These are phyloP conservation scores for Otus sunia DNA, from an alignment of 2,113 vertebrate genomes.

Conservation along the genomic window DNA sequence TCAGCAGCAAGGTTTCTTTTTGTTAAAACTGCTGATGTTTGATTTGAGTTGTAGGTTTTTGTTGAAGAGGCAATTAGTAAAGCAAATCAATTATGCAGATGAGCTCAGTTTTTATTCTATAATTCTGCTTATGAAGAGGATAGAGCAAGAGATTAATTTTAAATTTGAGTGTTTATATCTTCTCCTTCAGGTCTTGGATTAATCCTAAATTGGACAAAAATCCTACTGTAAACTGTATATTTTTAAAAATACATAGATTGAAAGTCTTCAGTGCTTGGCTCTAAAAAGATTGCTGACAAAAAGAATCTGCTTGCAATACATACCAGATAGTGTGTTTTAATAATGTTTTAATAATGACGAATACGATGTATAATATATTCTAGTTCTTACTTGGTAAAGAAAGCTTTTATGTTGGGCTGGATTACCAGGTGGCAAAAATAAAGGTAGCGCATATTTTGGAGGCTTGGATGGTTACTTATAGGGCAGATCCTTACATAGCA, in stretches of 20 bases:
- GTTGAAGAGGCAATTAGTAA: neutral
- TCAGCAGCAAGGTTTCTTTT: constrained; percentile 41
- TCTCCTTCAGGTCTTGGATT: neutral
- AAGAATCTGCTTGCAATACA: constrained; percentile 48
- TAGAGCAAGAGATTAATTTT: neutral
- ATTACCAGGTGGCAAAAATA: neutral
- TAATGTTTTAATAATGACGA: neutral
- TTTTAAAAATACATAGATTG: neutral
- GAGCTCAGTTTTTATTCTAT: neutral
- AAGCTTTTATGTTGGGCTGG: neutral
- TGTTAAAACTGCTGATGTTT: constrained; percentile 21
- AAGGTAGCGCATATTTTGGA: neutral
- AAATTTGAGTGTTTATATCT: neutral
- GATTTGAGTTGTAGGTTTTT: constrained; percentile 27
- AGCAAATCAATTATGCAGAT: neutral
- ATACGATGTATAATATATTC: neutral
- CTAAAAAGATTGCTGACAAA: constrained; percentile 23
- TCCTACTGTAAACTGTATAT: neutral
- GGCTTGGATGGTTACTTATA: neutral
- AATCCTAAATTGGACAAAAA: neutral
- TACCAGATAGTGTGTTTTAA: neutral
- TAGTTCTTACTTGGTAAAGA: neutral
- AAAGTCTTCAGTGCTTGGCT: neutral
- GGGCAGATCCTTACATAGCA: neutral
- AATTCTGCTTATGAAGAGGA: neutral